Evolutionary conservation across 2,888 invertebrate species (phyloP).

Genomic region (Rhagium mordax): DNA sequence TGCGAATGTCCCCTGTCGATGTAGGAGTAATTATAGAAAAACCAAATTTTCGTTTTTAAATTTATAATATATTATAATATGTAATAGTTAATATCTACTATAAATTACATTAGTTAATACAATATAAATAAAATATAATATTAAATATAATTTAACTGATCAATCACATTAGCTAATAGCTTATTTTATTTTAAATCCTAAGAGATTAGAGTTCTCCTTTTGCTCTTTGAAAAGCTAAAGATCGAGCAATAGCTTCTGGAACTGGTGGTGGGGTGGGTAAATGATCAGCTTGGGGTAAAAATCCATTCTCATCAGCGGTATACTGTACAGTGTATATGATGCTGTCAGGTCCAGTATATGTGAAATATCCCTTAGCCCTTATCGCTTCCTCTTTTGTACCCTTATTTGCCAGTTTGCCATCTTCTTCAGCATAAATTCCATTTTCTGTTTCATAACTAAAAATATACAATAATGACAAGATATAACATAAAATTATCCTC

Average conservation of each 20-base stretch:
- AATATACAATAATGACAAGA: no score
- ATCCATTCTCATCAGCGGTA: slow-evolving; percentile 76
- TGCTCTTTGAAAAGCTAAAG: slow-evolving; percentile 69
- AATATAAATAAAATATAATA: background rate
- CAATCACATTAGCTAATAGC: background rate
- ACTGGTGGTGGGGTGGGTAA: slow-evolving; percentile 78
- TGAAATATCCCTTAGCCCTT: slow-evolving; percentile 77
- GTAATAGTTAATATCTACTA: no score
- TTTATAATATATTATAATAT: no score
- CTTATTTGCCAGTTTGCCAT: slow-evolving; percentile 72
- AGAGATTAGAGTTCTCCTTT: slow-evolving; percentile 9
- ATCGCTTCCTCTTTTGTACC: slow-evolving; percentile 74
- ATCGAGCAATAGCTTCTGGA: slow-evolving; percentile 78
- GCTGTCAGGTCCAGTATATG: slow-evolving; percentile 77
- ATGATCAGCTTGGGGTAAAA: slow-evolving; percentile 71
- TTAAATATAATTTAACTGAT: background rate
- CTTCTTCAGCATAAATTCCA: slow-evolving; percentile 76
- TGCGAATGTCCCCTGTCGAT: no score
- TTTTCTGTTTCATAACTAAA: slow-evolving; percentile 76
- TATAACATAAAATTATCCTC: no score
- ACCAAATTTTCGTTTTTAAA: no score
- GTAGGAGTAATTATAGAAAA: no score
- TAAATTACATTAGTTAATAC: background rate
- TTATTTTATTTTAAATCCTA: background rate
- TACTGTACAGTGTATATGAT: slow-evolving; percentile 75